Conservation (phyloP, 2,888 invertebrate species). For the Strigamia maritima region DNA sequence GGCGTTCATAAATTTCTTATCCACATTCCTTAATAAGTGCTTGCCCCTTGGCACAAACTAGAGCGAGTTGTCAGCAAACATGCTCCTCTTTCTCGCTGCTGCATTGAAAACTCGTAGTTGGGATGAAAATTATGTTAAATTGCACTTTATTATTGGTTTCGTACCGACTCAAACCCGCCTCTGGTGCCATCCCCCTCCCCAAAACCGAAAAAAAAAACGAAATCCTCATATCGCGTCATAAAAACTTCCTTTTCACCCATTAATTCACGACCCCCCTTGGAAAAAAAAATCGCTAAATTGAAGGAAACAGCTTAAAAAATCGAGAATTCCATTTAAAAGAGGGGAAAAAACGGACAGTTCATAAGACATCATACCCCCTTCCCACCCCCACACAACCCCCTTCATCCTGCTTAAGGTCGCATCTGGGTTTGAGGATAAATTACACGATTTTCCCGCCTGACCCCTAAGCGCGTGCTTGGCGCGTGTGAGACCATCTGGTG, state of each 20-base stretch:
- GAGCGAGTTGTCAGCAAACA: constrained; percentile 23
- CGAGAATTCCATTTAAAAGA: neutral
- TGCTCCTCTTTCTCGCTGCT: constrained; percentile 14
- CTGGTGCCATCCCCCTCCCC: neutral
- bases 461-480: constrained; percentile 12
- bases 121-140: neutral
- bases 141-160: constrained; percentile 19
- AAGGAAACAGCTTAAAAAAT: constrained; percentile 13
- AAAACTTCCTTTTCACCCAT: neutral
- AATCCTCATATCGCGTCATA: neutral
- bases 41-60: neutral
- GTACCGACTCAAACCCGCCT: neutral
- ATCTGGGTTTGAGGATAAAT: constrained; percentile 20
- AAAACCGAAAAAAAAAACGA: neutral
- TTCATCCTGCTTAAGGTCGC: neutral
- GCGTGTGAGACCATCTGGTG: constrained; percentile 19
- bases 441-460: constrained; percentile 22
- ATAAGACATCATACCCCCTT: neutral
- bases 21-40: constrained; percentile 23
- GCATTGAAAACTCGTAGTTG: neutral
- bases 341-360: neutral
- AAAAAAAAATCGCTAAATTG: neutral
- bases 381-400: neutral
- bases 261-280: neutral
- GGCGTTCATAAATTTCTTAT: constrained; percentile 13